A percentile compares a stretch with the other conserved stretches of the same genome.
Conservation (phyloP, 2,888 invertebrate species). For the Rhyacophila evoluta region DNA sequence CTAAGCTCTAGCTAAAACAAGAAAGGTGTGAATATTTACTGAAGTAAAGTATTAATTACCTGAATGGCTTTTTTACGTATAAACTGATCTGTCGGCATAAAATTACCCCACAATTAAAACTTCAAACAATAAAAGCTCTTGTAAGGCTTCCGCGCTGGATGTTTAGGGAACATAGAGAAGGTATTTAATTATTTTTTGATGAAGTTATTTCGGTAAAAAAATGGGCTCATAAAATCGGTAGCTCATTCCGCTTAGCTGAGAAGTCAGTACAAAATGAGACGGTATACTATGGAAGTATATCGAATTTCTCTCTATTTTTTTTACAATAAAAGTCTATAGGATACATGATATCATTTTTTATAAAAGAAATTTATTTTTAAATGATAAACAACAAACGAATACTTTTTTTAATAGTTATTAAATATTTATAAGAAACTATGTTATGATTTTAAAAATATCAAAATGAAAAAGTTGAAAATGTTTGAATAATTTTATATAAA, state of each 20-base stretch:
- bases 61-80: not conserved
- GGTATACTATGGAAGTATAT: not conserved
- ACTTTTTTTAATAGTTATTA: too few relatives aligned
- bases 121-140: slow-evolving; percentile 1
- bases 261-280: not conserved
- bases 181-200: not conserved
- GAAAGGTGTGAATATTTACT: not conserved
- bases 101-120: slow-evolving; percentile 3
- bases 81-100: not conserved
- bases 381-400: too few relatives aligned
- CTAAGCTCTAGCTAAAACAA: not conserved
- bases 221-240: slow-evolving; percentile 2
- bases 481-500: too few relatives aligned
- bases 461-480: too few relatives aligned
- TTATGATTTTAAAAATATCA: too few relatives aligned
- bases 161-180: not conserved
- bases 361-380: too few relatives aligned
- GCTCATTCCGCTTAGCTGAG: not conserved
- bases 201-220: not conserved
- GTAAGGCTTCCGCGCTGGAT: not conserved
- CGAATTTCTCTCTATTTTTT: not conserved
- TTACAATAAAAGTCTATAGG: not conserved
- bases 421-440: too few relatives aligned
- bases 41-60: not conserved
- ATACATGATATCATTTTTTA: not conserved